Evolutionary conservation across 2,888 invertebrate genomes (phyloP).

Genomic region (Machimus atricapillus): DNA sequence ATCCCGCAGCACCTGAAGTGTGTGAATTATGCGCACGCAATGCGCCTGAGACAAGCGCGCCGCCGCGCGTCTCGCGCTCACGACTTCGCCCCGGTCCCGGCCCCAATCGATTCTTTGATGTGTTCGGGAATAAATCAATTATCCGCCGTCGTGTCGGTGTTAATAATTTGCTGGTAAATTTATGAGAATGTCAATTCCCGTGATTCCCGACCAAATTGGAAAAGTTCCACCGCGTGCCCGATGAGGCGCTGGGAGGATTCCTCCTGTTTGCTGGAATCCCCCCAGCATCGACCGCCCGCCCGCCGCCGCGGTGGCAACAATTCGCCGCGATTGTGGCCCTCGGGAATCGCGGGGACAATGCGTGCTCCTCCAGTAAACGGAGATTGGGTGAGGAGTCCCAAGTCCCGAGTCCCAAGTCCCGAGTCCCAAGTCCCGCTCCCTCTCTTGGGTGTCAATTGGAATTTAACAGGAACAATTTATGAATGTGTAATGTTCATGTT

Average conservation of each 20-base stretch:
- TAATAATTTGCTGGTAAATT: slow-evolving; percentile 31
- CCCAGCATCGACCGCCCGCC: neutral
- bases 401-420: neutral
- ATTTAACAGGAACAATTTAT: slow-evolving; percentile 41
- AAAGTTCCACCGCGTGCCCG: neutral
- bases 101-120: slow-evolving; percentile 8
- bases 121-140: slow-evolving; percentile 38
- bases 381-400: neutral
- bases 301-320: neutral
- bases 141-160: slow-evolving; percentile 9
- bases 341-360: neutral
- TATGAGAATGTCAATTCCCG: slow-evolving; percentile 10
- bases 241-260: too few relatives aligned
- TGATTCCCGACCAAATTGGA: slow-evolving; percentile 23
- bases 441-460: slow-evolving; percentile 13
- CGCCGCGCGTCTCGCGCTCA: slow-evolving; percentile 6
- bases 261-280: neutral
- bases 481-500: slow-evolving; percentile 16
- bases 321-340: neutral
- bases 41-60: neutral
- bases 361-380: neutral
- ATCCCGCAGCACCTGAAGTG: slow-evolving; percentile 13
- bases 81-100: neutral
- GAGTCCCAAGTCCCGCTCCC: neutral
- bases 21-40: slow-evolving; percentile 36